Conservation (phyloP, 2,113 vertebrate species). For the Panurus biarmicus region DNA sequence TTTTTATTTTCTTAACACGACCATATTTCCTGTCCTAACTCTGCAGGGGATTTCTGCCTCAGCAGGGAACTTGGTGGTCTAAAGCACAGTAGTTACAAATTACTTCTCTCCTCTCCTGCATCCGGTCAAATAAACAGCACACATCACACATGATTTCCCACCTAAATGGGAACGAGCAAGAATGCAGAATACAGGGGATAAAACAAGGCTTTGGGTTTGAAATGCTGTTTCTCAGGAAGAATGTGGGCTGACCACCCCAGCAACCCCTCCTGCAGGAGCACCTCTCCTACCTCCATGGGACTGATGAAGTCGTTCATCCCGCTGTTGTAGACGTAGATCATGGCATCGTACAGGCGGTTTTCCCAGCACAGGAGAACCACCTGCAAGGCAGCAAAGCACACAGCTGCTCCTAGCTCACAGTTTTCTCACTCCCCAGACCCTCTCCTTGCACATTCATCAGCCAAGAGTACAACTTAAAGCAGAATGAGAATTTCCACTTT, state of each 20-base stretch:
- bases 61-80: neutral
- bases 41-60: neutral
- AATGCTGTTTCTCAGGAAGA: neutral
- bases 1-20: neutral
- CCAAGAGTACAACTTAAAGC: neutral
- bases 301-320: constrained; percentile 97
- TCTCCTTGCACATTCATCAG: neutral
- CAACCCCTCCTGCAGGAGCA: neutral
- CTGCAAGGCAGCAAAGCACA: constrained; percentile 63
- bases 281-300: constrained; percentile 87
- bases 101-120: neutral
- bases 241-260: neutral
- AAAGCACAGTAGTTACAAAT: neutral
- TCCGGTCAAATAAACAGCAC: neutral
- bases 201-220: neutral
- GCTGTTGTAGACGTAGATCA: constrained; percentile 96
- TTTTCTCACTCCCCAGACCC: neutral
- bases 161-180: neutral
- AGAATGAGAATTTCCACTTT: neutral
- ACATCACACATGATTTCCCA: neutral
- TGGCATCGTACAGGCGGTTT: constrained; percentile 90
- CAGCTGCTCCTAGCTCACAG: neutral
- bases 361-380: constrained; percentile 94
- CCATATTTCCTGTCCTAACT: neutral
- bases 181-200: neutral